phyloP scores from a whole-genome alignment of 2,797 vertebrate genomes.

The Naso thynnoides region DNA sequence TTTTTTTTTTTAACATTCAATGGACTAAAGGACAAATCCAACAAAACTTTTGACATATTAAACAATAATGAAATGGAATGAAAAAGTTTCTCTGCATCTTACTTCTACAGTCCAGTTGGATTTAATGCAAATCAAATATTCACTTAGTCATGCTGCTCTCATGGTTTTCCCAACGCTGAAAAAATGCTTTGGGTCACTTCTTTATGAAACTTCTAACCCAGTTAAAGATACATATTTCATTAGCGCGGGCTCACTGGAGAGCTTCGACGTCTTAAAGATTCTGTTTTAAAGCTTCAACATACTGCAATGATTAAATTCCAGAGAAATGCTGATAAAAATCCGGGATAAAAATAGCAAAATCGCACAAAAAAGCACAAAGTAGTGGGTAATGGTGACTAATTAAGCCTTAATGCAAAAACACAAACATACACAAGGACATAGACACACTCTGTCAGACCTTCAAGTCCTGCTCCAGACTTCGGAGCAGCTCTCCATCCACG shows the following conservation, averaged over 20 bases:
- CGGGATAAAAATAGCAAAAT: not conserved
- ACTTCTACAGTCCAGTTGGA: not conserved
- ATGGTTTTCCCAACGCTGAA: not conserved
- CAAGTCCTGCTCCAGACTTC: slow-evolving; percentile 96
- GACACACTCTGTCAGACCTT: slow-evolving; percentile 84
- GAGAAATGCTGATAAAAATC: not conserved
- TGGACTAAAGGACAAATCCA: not conserved
- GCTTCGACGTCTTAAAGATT: not conserved
- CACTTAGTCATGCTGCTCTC: not conserved
- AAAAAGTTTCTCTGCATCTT: not conserved
- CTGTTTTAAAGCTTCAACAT: not conserved
- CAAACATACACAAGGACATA: not conserved
- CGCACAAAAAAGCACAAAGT: not conserved
- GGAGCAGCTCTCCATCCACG: slow-evolving; percentile 95
- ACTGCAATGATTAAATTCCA: not conserved
- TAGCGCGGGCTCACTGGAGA: not conserved
- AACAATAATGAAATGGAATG: not conserved
- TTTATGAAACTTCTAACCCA: not conserved
- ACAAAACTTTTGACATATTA: not conserved
- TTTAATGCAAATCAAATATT: not conserved
- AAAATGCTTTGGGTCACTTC: not conserved
- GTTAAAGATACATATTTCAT: slow-evolving; percentile 6
- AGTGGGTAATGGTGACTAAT: not conserved
- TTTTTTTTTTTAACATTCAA: not conserved
- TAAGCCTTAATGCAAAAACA: not conserved